Conservation (phyloP, 2,113 vertebrate genomes). For the Hystrix cristata region DNA sequence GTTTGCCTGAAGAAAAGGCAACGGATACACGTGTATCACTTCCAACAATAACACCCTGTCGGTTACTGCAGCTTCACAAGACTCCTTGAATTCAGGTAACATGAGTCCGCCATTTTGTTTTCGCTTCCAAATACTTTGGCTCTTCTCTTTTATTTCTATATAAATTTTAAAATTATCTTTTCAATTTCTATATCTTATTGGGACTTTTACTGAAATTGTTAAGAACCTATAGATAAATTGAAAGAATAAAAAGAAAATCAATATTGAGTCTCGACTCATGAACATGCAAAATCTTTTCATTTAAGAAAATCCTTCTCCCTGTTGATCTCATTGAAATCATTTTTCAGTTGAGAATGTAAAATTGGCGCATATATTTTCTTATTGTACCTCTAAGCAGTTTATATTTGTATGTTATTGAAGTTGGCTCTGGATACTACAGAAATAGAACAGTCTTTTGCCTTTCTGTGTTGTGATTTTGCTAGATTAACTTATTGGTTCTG, state of each 20-base stretch:
- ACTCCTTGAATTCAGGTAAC: neutral
- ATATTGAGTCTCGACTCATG: neutral
- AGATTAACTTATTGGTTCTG: neutral
- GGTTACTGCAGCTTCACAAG: neutral
- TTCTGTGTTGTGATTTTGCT: neutral
- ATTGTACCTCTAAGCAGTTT: neutral
- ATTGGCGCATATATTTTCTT: neutral
- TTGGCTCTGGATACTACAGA: neutral
- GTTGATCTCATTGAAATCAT: neutral
- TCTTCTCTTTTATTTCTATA: neutral
- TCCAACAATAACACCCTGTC: neutral
- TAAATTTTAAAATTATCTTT: neutral
- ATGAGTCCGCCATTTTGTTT: neutral
- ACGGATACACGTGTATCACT: neutral
- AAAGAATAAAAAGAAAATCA: neutral
- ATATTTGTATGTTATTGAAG: neutral
- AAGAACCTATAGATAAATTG: neutral
- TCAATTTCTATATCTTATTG: neutral
- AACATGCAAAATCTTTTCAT: neutral
- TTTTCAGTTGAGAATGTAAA: neutral
- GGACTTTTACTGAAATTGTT: neutral
- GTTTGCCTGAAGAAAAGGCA: neutral
- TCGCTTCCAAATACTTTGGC: neutral
- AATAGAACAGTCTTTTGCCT: neutral
- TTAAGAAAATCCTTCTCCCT: neutral